Percentiles rank a stretch among this genome's conserved stretches.
These are phyloP conservation scores for Puffinus mauretanicus DNA, from an alignment of 2,113 vertebrate genomes.

Conservation along the genomic window DNA sequence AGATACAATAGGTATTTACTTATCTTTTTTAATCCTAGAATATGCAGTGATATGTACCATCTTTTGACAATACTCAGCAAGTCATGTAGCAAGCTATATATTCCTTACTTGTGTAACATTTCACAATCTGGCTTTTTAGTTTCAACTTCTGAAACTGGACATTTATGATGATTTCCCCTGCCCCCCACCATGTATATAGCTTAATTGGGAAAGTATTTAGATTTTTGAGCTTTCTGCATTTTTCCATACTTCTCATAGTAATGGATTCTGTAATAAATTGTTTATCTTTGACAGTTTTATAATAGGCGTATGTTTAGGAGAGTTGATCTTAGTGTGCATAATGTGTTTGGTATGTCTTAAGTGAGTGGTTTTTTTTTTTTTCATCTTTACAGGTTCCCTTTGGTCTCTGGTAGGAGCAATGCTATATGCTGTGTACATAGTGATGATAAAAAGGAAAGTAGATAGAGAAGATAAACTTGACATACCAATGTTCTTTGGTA, in stretches of 20 bases:
- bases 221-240: not conserved
- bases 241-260: not conserved
- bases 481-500: conserved; percentile 98
- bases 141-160: not conserved
- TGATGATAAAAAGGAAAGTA: conserved; percentile 96
- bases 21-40: not conserved
- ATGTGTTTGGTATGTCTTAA: not conserved
- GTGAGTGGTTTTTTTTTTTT: not conserved
- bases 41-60: not conserved
- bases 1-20: conserved; percentile 82
- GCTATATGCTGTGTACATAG: conserved; percentile 93
- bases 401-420: conserved; percentile 93
- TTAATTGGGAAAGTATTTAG: not conserved
- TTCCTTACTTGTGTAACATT: not conserved
- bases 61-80: not conserved
- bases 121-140: not conserved
- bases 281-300: not conserved
- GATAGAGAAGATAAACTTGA: conserved; percentile 95
- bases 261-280: not conserved
- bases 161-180: not conserved
- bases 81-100: not conserved
- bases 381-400: conserved; percentile 79
- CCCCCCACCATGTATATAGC: rapidly evolving
- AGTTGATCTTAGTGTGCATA: not conserved
- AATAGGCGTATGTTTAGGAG: not conserved